Evolutionary conservation across 2,113 vertebrate species (phyloP).

Genomic region (Clinocottus analis): DNA sequence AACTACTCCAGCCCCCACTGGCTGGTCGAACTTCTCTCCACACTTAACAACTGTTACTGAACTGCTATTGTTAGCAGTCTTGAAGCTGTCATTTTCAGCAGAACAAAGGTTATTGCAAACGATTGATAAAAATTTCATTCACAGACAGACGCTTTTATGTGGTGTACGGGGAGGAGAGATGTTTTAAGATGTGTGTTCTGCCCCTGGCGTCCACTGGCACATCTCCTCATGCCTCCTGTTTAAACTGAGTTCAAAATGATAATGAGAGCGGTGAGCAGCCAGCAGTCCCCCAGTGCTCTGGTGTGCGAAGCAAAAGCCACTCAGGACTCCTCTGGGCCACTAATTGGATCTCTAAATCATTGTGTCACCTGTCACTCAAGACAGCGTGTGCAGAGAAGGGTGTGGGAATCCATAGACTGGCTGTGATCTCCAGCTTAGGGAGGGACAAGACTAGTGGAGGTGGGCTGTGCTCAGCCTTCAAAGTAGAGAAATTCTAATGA

Average conservation of each 20-base stretch:
- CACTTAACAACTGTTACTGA: constrained; percentile 70
- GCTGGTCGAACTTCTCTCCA: constrained; percentile 44
- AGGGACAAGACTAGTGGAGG: constrained; percentile 52
- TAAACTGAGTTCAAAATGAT: constrained; percentile 91
- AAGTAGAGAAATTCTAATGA: constrained; percentile 73
- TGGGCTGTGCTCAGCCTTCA: constrained; percentile 68
- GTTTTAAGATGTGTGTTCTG: constrained; percentile 80
- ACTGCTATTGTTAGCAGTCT: constrained; percentile 83
- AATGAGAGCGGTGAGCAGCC: constrained; percentile 86
- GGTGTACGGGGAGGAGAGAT: constrained; percentile 74
- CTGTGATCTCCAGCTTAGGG: constrained; percentile 76
- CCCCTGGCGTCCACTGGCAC: constrained; percentile 79
- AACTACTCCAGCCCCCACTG: constrained; percentile 2
- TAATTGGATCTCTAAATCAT: constrained; percentile 86
- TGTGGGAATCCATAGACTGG: constrained; percentile 56
- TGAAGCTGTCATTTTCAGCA: constrained; percentile 78
- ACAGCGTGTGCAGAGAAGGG: constrained; percentile 62
- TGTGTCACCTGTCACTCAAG: constrained; percentile 87
- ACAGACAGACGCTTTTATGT: constrained; percentile 81
- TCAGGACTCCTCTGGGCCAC: constrained; percentile 79
- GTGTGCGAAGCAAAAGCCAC: constrained; percentile 69
- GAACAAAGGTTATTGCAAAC: constrained; percentile 84
- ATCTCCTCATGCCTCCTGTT: constrained; percentile 80
- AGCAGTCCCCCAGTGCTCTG: constrained; percentile 81
- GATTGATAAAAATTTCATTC: constrained; percentile 85